phyloP scores from a whole-genome alignment of 2,797 vertebrate genomes.

The Steatocranus sp. region DNA sequence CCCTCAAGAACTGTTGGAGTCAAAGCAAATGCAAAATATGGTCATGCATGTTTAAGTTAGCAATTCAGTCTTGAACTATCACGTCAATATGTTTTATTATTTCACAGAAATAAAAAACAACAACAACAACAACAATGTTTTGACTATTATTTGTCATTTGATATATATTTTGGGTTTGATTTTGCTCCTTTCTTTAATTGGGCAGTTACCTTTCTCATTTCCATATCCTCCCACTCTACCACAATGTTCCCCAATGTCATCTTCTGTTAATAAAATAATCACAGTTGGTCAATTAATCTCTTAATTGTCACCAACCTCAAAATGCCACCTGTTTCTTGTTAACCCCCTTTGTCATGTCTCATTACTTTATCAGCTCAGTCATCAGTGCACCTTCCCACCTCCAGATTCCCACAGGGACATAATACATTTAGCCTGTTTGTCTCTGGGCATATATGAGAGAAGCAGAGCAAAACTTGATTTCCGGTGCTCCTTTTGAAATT shows the following conservation, averaged over 20 bases:
- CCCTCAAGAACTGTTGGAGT: not conserved
- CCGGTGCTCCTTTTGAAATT: not conserved
- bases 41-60: not conserved
- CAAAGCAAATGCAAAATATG: not conserved
- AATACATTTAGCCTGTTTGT: slow-evolving; percentile 13
- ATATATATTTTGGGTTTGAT: not conserved
- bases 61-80: not conserved
- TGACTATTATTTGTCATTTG: not conserved
- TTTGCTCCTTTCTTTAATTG: not conserved
- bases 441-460: not conserved
- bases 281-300: slow-evolving; percentile 34
- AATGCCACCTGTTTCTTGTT: slow-evolving; percentile 43
- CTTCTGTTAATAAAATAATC: slow-evolving; percentile 35
- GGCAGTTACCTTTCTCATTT: not conserved
- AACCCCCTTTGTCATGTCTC: slow-evolving; percentile 39
- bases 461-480: not conserved
- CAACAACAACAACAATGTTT: not conserved
- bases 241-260: not conserved
- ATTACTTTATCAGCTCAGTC: slow-evolving; percentile 38
- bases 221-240: not conserved
- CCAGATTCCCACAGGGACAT: slow-evolving; percentile 22
- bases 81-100: not conserved
- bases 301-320: slow-evolving; percentile 35
- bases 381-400: slow-evolving; percentile 3
- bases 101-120: not conserved